A percentile compares a stretch with the other conserved stretches of the same genome.
Conservation (phyloP, 2,113 vertebrate species). For the Hypomesus transpacificus region DNA sequence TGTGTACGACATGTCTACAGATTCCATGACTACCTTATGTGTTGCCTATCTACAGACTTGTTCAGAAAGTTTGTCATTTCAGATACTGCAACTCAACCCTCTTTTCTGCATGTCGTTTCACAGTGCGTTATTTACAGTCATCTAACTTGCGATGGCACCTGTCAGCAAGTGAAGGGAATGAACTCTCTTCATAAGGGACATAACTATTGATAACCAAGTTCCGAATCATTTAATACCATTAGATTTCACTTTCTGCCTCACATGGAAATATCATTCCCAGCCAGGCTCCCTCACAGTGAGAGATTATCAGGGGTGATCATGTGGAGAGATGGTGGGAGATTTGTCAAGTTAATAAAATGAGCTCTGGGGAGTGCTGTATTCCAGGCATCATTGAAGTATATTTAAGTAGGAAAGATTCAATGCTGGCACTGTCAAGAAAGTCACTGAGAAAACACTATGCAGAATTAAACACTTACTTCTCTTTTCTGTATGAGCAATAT, state of each 20-base stretch:
- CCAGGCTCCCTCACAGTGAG: constrained; percentile 28
- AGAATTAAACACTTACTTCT: constrained; percentile 25
- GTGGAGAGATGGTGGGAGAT: constrained; percentile 50
- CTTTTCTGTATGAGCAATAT: constrained; percentile 20
- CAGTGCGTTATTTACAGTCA: background rate
- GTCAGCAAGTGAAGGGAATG: constrained; percentile 21
- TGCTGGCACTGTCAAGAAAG: constrained; percentile 14
- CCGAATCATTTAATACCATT: constrained; percentile 65
- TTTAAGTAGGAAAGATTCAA: constrained; percentile 46
- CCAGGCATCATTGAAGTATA: constrained; percentile 43
- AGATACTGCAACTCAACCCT: background rate
- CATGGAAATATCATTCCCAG: constrained; percentile 44
- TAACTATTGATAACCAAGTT: constrained; percentile 58
- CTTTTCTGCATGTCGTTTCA: background rate
- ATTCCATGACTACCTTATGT: no score
- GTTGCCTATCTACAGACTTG: no score
- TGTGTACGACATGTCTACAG: no score
- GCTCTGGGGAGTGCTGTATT: constrained; percentile 52
- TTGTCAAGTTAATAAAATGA: constrained; percentile 64
- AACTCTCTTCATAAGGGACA: constrained; percentile 51
- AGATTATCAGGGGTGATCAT: constrained; percentile 59
- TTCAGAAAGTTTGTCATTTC: no score
- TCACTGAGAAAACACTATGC: constrained; percentile 6
- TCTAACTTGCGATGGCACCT: constrained; percentile 13
- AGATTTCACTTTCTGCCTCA: constrained; percentile 44